Evolutionary conservation across 2,888 invertebrate species (phyloP).

Genomic region (Iphiclides podalirius): DNA sequence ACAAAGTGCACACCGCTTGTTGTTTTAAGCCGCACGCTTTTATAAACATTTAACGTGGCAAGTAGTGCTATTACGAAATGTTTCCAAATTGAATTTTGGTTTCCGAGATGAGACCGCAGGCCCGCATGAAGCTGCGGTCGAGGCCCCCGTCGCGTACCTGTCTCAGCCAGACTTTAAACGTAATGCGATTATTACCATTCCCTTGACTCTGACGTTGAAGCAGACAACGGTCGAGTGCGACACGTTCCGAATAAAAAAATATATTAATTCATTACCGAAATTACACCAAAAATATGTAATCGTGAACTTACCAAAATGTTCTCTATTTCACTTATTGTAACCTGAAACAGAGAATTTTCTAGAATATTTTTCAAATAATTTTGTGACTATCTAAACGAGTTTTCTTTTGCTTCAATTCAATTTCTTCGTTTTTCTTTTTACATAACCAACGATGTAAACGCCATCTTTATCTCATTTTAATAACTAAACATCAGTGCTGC

Average conservation of each 20-base stretch:
- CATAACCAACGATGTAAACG: too few relatives aligned
- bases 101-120: conserved; percentile 17
- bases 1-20: neutral
- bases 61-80: conserved; percentile 4
- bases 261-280: too few relatives aligned
- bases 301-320: too few relatives aligned
- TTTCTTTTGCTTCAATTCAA: too few relatives aligned
- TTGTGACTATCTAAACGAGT: too few relatives aligned
- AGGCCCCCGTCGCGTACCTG: conserved; percentile 41
- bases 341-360: too few relatives aligned
- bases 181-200: conserved; percentile 54
- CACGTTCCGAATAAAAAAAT: too few relatives aligned
- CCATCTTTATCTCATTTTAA: neutral
- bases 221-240: neutral
- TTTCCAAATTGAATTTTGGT: conserved; percentile 18
- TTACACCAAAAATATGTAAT: too few relatives aligned
- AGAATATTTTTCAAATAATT: too few relatives aligned
- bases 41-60: neutral
- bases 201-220: conserved; percentile 21
- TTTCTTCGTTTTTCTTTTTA: too few relatives aligned
- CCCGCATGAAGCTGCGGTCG: conserved; percentile 5
- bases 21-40: conserved; percentile 1
- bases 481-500: conserved; percentile 6
- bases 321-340: too few relatives aligned
- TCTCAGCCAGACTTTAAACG: conserved; percentile 44